These are phyloP conservation scores for Pseudachorutes palmiensis DNA, from an alignment of 1,140 invertebrate species.

Conservation along the genomic window DNA sequence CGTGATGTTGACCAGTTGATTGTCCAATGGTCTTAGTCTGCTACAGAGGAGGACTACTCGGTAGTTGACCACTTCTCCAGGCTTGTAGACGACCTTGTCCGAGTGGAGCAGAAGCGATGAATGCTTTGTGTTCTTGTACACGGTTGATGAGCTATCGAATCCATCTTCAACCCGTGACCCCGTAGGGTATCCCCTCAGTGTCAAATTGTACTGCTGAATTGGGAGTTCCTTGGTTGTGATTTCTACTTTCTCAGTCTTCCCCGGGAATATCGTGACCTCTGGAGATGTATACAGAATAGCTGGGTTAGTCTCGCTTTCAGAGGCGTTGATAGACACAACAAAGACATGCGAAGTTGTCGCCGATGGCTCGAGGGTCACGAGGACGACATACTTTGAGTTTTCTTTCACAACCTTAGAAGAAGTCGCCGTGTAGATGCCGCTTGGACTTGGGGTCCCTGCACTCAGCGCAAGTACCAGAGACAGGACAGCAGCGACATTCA, in stretches of 20 bases:
- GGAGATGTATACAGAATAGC: background rate
- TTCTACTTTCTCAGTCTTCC: background rate
- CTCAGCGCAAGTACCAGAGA: background rate
- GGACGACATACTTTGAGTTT: slow-evolving; percentile 7
- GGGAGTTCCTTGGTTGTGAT: background rate
- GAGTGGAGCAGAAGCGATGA: slow-evolving; percentile 85
- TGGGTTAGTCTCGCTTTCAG: background rate
- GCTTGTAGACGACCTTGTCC: slow-evolving; percentile 87
- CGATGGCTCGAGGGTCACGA: background rate
- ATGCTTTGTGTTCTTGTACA: slow-evolving; percentile 51
- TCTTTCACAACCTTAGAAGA: background rate
- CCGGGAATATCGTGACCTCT: background rate
- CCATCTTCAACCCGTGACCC: background rate
- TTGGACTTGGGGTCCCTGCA: background rate
- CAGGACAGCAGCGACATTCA: background rate
- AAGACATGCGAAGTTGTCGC: background rate
- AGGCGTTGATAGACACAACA: background rate
- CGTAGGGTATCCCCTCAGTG: background rate
- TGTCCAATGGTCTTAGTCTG: slow-evolving; percentile 57
- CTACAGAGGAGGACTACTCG: slow-evolving; percentile 70
- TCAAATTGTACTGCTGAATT: background rate
- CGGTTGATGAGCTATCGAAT: slow-evolving; percentile 48
- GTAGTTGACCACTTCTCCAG: slow-evolving; percentile 71
- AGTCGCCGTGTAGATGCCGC: background rate
- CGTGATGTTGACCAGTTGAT: background rate